A percentile compares a stretch with the other conserved stretches of the same genome.
Conservation (phyloP, 2,113 vertebrate species). For the Equus przewalskii region DNA sequence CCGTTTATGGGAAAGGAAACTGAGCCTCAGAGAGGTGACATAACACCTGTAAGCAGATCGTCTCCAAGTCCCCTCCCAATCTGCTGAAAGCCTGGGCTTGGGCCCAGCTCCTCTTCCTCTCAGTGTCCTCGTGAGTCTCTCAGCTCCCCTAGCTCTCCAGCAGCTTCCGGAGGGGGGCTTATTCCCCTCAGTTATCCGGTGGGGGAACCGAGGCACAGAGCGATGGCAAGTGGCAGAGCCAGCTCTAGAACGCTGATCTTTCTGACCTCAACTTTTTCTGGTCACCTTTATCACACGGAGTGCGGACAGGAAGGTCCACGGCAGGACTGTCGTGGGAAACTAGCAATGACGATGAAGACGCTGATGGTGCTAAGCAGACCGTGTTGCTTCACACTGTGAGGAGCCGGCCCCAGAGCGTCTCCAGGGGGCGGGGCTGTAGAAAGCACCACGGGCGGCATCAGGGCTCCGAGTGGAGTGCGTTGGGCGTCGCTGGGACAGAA, state of each 20-base stretch:
- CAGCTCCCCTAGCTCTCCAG: too few species aligned
- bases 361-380: neutral
- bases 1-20: neutral
- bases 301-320: neutral
- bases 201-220: neutral
- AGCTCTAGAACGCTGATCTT: neutral
- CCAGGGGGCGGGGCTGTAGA: neutral
- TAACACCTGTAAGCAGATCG: rapidly evolving
- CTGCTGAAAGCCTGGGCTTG: neutral
- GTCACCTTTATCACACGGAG: neutral
- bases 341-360: neutral
- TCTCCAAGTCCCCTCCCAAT: neutral
- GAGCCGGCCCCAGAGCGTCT: neutral
- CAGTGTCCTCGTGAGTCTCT: neutral
- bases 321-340: neutral
- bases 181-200: too few species aligned
- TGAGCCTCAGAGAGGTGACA: neutral
- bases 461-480: neutral
- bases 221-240: neutral
- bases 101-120: neutral
- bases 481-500: neutral
- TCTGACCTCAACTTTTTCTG: neutral
- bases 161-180: neutral
- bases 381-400: neutral
- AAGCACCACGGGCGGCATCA: neutral